A percentile compares a stretch with the other conserved stretches of the same genome.
phyloP scores from a whole-genome alignment of 2,888 invertebrate genomes.

The Diloba caeruleocephala region DNA sequence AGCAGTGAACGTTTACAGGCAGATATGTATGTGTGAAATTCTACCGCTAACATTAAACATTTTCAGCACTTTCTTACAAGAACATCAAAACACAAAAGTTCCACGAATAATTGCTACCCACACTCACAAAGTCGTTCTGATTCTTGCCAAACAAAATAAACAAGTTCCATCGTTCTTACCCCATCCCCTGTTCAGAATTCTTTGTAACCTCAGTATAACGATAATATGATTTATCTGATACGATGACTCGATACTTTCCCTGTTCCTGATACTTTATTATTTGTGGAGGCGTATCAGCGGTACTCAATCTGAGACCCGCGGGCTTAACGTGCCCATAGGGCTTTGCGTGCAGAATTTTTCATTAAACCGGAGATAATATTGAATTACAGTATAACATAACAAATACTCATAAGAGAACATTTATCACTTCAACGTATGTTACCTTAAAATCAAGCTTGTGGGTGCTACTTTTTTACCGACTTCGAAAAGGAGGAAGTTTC shows the following conservation, averaged over 20 bases:
- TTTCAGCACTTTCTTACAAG: not conserved
- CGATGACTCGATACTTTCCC: constrained; percentile 47
- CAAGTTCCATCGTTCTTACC: constrained; percentile 11
- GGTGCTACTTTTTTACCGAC: too few species aligned
- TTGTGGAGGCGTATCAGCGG: constrained; percentile 25
- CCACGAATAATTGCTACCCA: constrained; percentile 2
- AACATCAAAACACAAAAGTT: constrained; percentile 9
- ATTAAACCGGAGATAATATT: too few species aligned
- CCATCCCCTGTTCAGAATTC: constrained; percentile 7
- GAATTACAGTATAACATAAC: too few species aligned
- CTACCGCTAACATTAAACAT: not conserved
- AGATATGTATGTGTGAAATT: not conserved
- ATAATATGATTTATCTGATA: constrained; percentile 52
- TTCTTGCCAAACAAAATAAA: constrained; percentile 26
- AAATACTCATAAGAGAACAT: too few species aligned
- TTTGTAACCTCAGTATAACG: constrained; percentile 43
- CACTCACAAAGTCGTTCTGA: constrained; percentile 16
- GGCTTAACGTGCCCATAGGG: not conserved
- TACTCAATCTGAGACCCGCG: constrained; percentile 10
- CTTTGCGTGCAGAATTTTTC: too few species aligned
- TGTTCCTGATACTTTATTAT: constrained; percentile 38
- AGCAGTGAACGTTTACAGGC: too few species aligned
- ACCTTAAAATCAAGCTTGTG: too few species aligned
- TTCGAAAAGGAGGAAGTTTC: too few species aligned
- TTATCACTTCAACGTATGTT: too few species aligned